Conservation (phyloP, 2,113 vertebrate genomes). For the Pithys albifrons region DNA sequence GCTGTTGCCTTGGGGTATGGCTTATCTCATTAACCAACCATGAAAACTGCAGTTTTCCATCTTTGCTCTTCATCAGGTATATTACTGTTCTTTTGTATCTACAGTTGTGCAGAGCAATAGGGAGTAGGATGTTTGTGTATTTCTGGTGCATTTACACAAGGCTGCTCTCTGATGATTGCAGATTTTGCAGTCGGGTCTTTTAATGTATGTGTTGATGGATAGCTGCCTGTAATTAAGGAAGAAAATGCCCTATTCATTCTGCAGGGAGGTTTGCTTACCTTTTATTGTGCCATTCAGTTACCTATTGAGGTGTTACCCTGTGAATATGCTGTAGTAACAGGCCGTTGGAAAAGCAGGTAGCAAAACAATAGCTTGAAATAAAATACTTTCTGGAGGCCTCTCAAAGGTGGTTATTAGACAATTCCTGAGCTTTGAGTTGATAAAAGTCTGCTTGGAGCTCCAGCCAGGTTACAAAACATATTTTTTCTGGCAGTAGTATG, state of each 20-base stretch:
- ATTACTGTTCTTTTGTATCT: background rate
- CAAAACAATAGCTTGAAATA: slow-evolving; percentile 28
- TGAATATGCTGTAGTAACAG: background rate
- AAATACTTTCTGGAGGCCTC: background rate
- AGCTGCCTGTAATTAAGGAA: background rate
- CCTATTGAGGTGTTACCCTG: background rate
- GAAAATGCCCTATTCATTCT: background rate
- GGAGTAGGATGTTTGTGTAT: background rate
- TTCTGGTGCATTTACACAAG: background rate
- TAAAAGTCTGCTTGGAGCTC: background rate
- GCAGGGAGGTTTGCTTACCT: background rate
- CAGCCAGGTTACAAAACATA: slow-evolving; percentile 3
- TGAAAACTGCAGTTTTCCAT: background rate
- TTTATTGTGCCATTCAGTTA: background rate
- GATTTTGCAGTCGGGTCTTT: background rate
- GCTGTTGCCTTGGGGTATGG: background rate
- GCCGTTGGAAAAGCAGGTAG: background rate
- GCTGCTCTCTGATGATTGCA: background rate
- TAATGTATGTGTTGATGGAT: background rate
- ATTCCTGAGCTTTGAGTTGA: background rate
- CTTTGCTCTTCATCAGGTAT: background rate
- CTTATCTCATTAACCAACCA: background rate
- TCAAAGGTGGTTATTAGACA: background rate
- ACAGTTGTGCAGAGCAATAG: background rate
- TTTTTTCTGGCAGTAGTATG: slow-evolving; percentile 8